Percentiles rank a stretch among this genome's conserved stretches.
Evolutionary conservation across 1,140 invertebrate species (phyloP).

Genomic region (Odontomachus brunneus): DNA sequence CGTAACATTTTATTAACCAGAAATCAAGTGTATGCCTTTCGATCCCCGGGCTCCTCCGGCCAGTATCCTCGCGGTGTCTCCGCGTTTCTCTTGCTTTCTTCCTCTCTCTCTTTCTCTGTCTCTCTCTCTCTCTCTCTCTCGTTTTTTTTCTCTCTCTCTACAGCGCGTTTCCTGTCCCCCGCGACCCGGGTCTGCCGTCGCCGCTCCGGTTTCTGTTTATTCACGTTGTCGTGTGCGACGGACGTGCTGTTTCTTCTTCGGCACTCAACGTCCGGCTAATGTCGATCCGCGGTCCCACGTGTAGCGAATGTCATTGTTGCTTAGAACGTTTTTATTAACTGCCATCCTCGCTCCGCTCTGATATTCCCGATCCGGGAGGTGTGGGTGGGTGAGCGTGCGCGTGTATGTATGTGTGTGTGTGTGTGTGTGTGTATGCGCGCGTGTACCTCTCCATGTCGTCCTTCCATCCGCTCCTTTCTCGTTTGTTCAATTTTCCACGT

Average conservation of each 20-base stretch:
- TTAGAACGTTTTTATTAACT: slow-evolving; percentile 36
- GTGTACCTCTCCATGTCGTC: neutral
- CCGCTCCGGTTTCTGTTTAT: neutral
- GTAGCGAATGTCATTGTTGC: slow-evolving; percentile 15
- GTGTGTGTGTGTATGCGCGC: neutral
- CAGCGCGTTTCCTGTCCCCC: neutral
- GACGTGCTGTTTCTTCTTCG: slow-evolving; percentile 36
- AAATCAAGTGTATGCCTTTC: slow-evolving; percentile 70
- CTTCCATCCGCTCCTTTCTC: slow-evolving; percentile 16
- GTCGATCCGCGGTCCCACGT: neutral
- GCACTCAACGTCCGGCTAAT: slow-evolving; percentile 4
- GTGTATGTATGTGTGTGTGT: neutral
- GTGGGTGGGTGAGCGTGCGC: neutral
- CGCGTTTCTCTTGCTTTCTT: neutral
- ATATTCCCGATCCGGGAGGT: neutral
- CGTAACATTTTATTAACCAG: slow-evolving; percentile 79
- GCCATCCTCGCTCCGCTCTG: neutral
- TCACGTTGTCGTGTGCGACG: neutral
- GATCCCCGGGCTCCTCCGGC: no score
- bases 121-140: neutral
- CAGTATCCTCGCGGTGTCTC: neutral
- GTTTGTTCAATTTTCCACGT: slow-evolving; percentile 36
- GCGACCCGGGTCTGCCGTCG: neutral
- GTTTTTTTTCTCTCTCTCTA: no score
- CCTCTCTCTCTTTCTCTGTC: neutral